Evolutionary conservation across 1,140 invertebrate species (phyloP), one percentile per base, ranked within the genome.

Genomic region (Diabrotica virgifera): DNA sequence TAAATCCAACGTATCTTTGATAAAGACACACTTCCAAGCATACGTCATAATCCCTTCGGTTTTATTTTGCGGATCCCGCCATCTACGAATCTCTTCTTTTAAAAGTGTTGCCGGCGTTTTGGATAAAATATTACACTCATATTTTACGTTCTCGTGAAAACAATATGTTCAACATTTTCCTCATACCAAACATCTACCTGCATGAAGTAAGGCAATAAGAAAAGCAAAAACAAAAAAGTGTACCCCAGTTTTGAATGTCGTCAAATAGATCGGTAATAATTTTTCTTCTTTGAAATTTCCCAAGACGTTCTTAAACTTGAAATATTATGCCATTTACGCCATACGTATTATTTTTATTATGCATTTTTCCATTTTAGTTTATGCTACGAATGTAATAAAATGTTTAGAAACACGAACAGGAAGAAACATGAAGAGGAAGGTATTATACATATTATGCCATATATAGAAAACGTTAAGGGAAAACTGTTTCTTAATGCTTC

Each of bases 211-310:
- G 40, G 40, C 40, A 46, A 46, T 46, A n/a, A 10, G 40, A 46
- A 46, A 46, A 46, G 40, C 40, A 46, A 46, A 46, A 46, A 46
- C 40, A 46, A n/a, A 46, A 46, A 46, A 46, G 40, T 46, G 40
- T 46, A 46, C n/a, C n/a, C n/a, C 40, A 8, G 8, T 46, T n/a
- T 46, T 46, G 40, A 46, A 6, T 46, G 40, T 46, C 40, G 40
- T 46, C 40, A 10, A 46, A 46, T 46, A 46, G 40, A 46, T 46
- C 40, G 40, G 8, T 46, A 8, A 46, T 46, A 46, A 46, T 46
- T 46, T 46, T 46, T 46, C 40, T 46, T 46, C 40, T 46, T 46
- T 46, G 8, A 46, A 46, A 46, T 10, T 46, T 46, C n/a, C 40
- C 40, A 5, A 46, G 40, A 46, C 6, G n/a, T 46, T 46, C n/a